phyloP scores from a whole-genome alignment of 2,113 vertebrate genomes.

The Festucalex cinctus region DNA sequence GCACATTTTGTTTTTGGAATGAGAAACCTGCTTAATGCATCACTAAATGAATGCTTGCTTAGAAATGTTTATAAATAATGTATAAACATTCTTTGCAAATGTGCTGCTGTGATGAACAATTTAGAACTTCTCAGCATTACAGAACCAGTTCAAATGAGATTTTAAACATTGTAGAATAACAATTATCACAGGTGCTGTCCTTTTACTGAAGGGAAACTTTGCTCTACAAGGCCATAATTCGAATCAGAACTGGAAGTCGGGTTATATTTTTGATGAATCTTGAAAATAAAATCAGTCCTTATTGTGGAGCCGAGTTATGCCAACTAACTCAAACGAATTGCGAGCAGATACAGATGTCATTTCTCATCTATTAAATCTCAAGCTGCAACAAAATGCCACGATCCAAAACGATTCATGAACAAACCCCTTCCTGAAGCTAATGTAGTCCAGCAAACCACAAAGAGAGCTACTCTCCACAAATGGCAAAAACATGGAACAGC shows the following conservation, averaged over 20 bases:
- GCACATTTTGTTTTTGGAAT: constrained; percentile 18
- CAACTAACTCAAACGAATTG: too few relatives aligned
- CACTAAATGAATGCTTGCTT: constrained; percentile 10
- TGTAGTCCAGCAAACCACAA: too few relatives aligned
- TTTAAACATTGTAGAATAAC: constrained; percentile 14
- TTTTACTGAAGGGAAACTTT: too few relatives aligned
- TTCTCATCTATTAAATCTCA: too few relatives aligned
- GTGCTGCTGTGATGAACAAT: too few relatives aligned
- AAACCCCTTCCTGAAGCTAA: too few relatives aligned
- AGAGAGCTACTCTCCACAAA: too few relatives aligned
- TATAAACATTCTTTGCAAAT: background rate
- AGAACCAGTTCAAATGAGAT: constrained; percentile 1
- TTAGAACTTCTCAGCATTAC: background rate
- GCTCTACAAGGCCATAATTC: background rate
- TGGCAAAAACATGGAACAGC: too few relatives aligned
- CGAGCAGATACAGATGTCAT: too few relatives aligned
- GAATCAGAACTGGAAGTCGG: background rate
- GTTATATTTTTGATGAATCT: background rate
- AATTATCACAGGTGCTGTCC: constrained; percentile 18
- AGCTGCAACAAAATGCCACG: too few relatives aligned
- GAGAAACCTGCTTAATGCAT: constrained; percentile 11
- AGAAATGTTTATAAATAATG: constrained; percentile 21
- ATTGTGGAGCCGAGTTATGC: background rate
- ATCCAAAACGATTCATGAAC: too few relatives aligned
- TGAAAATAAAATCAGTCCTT: background rate